Conservation (phyloP, 2,888 invertebrate genomes). For the Oscheius sp. region DNA sequence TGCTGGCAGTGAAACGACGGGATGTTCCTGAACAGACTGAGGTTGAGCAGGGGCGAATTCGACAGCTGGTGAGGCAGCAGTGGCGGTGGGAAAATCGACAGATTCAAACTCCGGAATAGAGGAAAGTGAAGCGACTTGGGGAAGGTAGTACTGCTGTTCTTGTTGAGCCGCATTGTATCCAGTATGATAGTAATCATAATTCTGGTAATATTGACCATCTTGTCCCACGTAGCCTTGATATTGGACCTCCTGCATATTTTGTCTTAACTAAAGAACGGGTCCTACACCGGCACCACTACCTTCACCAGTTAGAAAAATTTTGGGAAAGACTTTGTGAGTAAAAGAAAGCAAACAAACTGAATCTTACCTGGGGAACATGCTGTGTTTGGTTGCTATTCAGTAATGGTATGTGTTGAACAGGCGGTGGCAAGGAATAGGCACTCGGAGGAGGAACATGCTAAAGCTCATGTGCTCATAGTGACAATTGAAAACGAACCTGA, state of each 20-base stretch:
- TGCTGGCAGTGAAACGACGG: slow-evolving; percentile 10
- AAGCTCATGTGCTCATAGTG: not conserved
- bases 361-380: not conserved
- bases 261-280: not conserved
- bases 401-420: not conserved
- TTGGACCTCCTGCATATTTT: not conserved
- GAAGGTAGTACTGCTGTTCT: not conserved
- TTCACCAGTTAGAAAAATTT: not conserved
- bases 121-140: slow-evolving; percentile 10
- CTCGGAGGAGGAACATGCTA: too few species aligned
- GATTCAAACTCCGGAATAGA: slow-evolving; percentile 26
- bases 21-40: slow-evolving; percentile 25
- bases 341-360: not conserved
- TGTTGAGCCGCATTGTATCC: not conserved
- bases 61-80: not conserved
- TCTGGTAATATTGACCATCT: not conserved
- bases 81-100: slow-evolving; percentile 21
- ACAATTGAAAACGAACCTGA: not conserved
- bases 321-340: not conserved
- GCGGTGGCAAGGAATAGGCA: too few species aligned
- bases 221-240: too few species aligned
- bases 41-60: not conserved
- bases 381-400: not conserved
- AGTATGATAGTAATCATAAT: not conserved
- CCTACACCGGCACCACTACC: slow-evolving; percentile 14